Base-by-base conservation (phyloP, 2,797 vertebrate species). In the Adrianichthys oophorus region DNA sequence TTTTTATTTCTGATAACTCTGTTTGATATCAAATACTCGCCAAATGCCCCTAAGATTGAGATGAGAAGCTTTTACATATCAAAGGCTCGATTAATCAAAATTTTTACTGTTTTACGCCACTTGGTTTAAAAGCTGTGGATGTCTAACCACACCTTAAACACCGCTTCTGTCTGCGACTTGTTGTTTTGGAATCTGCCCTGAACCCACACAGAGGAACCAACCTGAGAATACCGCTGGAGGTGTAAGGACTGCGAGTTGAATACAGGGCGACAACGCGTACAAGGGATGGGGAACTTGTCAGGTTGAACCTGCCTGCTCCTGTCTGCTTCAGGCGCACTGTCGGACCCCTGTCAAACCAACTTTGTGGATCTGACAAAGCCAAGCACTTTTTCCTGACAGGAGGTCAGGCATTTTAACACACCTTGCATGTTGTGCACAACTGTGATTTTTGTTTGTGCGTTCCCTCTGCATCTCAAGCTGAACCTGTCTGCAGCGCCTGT, bases 331-430 rank as follows among this genome's bases (percentile, higher is more conserved):
- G 67, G 74, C 5, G 50, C 55, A 41, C 67, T 78, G 64, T 79
- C 87, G 87, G 86, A 76, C 88, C 85, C 79, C 84, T 84, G 74
- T 90, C 84, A 72, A 48, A 76, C 41, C 50, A 1, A 66, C 78
- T 88, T 79, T 89, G 85, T 78, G 85, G 62, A 69, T 13, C 62
- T 50, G 68, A 70, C 29, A 3, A 49, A 56, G 66, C 68, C 52
- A 5, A 21, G 67, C 74, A 50, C 71, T 74, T 76, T 57, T 49
- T 78, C 56, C 37, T 69, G 87, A 89, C 89, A 81, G 81, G 48
- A 73, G 84, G 77, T 85, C 81, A 74, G 78, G 72, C 59, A 4
- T 81, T 85, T 82, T 68, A 84, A 74, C 83, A 87, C 87, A 85
- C 81, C 85, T 86, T 58, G 69, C 83, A 83, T 83, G 86, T 81